Evolutionary conservation across 1,140 invertebrate genomes (phyloP), one percentile per base, ranked within the genome.

Genomic region (Solenopsis fugax): DNA sequence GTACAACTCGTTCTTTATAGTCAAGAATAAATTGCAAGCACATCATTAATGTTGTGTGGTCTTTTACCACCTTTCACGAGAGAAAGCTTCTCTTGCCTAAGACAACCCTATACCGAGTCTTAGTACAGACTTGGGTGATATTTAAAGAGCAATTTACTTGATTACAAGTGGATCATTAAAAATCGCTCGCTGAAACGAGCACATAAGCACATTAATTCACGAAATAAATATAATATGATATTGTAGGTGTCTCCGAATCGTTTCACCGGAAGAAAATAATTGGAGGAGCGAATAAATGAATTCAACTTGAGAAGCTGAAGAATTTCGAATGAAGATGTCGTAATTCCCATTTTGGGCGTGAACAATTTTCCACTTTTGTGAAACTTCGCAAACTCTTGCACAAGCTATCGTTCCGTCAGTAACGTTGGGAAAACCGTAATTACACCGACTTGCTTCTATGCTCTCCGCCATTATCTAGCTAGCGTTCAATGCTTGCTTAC

Each of bases 211-310:
- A 29, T 29, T 29, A 29, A 80, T 64, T 75, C 76, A 71, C 52
- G 13, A 16, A 77, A 64, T 64, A 37, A 80, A 65, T 37, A 52
- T 45, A 54, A 56, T 67, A 50, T 50, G 48, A 64, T 29, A 75
- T 73, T 21, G 62, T 50, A 41, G 56, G 21, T 6, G 18, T 37
- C 34, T 34, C 7, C 21, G 21, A 67, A 64, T 80, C 84, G 62
- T 80, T 73, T 60, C 12, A n/a, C 54, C 21, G 90, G 78, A 91
- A 91, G 89, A 89, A 87, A 91, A 91, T 91, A 91, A 91, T 91
- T 91, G 89, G 90, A 60, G 87, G 71, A 86, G n/a, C 64, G 52
- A 76, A 85, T 87, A 87, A 87, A 85, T 85, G 80, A 82, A 90
- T 88, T 64, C 54, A n/a, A 41, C 71, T 87, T 71, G 71, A 41